phyloP scores from a whole-genome alignment of 2,113 vertebrate genomes.

The Saguinus midas region DNA sequence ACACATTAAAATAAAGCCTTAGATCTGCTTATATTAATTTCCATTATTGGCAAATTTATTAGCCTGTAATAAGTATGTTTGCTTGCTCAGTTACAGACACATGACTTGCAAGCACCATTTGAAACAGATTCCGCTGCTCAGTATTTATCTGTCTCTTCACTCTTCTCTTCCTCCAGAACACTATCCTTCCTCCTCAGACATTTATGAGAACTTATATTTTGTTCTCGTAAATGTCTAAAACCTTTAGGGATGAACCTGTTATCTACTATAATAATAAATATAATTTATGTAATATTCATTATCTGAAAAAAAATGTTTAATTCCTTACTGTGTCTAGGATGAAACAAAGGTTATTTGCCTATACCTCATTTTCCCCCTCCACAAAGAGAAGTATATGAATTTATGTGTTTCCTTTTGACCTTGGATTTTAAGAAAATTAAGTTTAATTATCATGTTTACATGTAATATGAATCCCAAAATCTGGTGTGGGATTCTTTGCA shows the following conservation, averaged over 20 bases:
- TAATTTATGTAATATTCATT: not conserved
- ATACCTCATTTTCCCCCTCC: not conserved
- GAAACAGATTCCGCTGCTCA: not conserved
- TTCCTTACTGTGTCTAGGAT: not conserved
- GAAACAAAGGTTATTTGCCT: not conserved
- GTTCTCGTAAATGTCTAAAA: not conserved
- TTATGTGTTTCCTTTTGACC: not conserved
- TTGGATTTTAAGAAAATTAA: not conserved
- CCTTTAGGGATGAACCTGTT: not conserved
- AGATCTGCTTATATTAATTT: not conserved
- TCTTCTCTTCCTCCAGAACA: not conserved
- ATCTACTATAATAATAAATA: not conserved
- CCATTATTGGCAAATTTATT: slow-evolving; percentile 4
- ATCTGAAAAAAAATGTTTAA: not conserved
- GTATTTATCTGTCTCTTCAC: not conserved
- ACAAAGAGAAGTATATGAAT: not conserved
- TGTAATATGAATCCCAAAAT: not conserved
- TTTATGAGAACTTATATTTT: not conserved
- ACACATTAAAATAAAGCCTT: not conserved
- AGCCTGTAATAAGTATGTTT: not conserved
- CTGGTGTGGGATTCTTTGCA: not conserved
- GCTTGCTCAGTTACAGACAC: not conserved
- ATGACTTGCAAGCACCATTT: not conserved
- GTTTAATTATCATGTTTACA: not conserved
- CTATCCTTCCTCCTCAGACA: not conserved